A percentile compares a stretch with the other conserved stretches of the same genome.
Conservation (phyloP, 92 coral and sea anemone genomes). For the Chrysogorgia sp. region DNA sequence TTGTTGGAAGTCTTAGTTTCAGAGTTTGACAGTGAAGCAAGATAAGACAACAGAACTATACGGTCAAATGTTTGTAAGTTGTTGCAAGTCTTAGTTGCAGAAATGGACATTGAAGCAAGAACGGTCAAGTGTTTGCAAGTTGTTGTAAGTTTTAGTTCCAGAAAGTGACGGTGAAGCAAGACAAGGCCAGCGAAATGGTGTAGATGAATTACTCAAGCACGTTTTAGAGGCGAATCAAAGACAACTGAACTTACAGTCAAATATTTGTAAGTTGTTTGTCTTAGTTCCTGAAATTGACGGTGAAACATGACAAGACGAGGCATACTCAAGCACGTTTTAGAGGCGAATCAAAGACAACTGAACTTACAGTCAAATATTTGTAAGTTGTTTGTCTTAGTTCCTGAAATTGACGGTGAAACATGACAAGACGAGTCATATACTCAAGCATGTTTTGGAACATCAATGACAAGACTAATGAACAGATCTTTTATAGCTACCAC, state of each 20-base stretch:
- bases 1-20: too few species aligned
- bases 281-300: too few species aligned
- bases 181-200: slow-evolving; percentile 61
- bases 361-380: slow-evolving; percentile 80
- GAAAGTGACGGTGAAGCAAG: slow-evolving; percentile 2
- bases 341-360: slow-evolving; percentile 72
- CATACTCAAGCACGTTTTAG: slow-evolving; percentile 83
- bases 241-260: too few species aligned
- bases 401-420: too few species aligned
- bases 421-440: too few species aligned
- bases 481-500: too few species aligned
- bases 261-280: neutral
- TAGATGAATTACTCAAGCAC: slow-evolving; percentile 81
- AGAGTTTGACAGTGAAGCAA: too few species aligned
- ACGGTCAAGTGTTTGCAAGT: too few species aligned
- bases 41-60: slow-evolving; percentile 68
- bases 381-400: too few species aligned
- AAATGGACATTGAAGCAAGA: slow-evolving; percentile 85
- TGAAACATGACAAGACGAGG: too few species aligned
- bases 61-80: slow-evolving; percentile 86
- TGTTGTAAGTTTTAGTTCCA: too few species aligned
- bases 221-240: slow-evolving; percentile 75
- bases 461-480: too few species aligned
- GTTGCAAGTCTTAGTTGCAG: slow-evolving; percentile 81
- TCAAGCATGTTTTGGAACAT: slow-evolving; percentile 88